Evolutionary conservation across 2,888 invertebrate species (phyloP).

Genomic region (Resseliella maxima): DNA sequence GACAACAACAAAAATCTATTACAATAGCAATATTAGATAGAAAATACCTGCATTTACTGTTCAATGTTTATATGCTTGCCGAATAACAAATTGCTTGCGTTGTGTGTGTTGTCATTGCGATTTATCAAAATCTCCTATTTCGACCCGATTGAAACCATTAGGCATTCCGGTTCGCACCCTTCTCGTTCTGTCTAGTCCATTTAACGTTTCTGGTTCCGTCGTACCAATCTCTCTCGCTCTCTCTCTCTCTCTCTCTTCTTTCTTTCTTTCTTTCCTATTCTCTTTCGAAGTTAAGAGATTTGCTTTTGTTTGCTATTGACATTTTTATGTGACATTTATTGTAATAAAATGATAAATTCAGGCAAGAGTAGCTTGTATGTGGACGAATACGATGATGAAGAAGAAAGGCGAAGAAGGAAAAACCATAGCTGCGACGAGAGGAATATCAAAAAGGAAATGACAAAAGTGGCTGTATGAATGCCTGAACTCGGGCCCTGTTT

Average conservation of each 20-base stretch:
- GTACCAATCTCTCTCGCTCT: background rate
- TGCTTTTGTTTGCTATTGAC: conserved; percentile 54
- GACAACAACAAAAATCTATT: background rate
- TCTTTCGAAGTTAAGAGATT: background rate
- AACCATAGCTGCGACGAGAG: no score
- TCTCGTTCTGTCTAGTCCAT: no score
- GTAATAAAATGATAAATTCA: conserved; percentile 54
- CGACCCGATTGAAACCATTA: conserved; percentile 33
- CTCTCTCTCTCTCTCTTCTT: background rate
- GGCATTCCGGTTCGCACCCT: background rate
- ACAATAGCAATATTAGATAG: no score
- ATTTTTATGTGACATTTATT: conserved; percentile 57
- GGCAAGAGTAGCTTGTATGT: conserved; percentile 9
- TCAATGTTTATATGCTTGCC: background rate
- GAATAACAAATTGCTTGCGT: conserved; percentile 32
- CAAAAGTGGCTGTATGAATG: background rate
- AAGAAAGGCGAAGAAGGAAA: background rate
- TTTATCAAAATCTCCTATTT: conserved; percentile 50
- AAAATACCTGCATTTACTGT: conserved; percentile 5
- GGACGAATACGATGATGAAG: background rate
- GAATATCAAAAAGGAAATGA: background rate
- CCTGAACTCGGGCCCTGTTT: background rate
- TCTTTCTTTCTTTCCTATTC: background rate
- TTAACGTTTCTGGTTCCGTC: no score
- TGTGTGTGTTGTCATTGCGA: conserved; percentile 5